Conservation (phyloP, 2,888 invertebrate genomes). For the Hymenopus coronatus region DNA sequence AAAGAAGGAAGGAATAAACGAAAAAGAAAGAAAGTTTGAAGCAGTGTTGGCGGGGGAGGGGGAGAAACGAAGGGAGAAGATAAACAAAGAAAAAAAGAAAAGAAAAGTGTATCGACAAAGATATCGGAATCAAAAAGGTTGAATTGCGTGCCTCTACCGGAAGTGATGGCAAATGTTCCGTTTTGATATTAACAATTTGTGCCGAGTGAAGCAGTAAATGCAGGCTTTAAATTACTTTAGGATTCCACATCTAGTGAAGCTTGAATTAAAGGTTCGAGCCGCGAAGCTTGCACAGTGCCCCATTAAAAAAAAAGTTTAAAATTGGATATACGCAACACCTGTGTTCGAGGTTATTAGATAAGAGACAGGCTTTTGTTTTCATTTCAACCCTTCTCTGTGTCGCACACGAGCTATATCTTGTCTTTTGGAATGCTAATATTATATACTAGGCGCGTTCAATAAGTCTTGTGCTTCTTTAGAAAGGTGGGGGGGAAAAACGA, state of each 20-base stretch:
- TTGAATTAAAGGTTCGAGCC: not conserved
- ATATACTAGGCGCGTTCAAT: too few species aligned
- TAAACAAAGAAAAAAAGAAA: too few species aligned
- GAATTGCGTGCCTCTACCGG: too few species aligned
- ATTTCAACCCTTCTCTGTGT: not conserved
- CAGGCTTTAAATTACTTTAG: not conserved
- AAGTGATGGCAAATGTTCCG: too few species aligned
- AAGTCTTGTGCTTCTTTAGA: too few species aligned
- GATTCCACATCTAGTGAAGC: not conserved
- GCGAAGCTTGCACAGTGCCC: not conserved
- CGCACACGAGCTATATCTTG: not conserved
- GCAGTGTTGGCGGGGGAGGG: too few species aligned
- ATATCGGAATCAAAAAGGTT: too few species aligned
- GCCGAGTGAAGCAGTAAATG: not conserved
- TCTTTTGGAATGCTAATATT: not conserved
- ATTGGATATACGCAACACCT: not conserved
- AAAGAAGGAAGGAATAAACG: too few species aligned
- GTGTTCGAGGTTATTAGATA: not conserved
- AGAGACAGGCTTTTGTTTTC: not conserved
- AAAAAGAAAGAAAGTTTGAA: too few species aligned
- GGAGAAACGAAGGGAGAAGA: too few species aligned
- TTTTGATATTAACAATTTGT: not conserved
- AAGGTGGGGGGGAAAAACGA: too few species aligned
- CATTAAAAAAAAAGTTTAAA: not conserved
- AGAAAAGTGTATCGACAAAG: too few species aligned